Evolutionary conservation across 1,140 invertebrate genomes (phyloP), one percentile per base, ranked within the genome.

Genomic region (Trichoplusia ni): DNA sequence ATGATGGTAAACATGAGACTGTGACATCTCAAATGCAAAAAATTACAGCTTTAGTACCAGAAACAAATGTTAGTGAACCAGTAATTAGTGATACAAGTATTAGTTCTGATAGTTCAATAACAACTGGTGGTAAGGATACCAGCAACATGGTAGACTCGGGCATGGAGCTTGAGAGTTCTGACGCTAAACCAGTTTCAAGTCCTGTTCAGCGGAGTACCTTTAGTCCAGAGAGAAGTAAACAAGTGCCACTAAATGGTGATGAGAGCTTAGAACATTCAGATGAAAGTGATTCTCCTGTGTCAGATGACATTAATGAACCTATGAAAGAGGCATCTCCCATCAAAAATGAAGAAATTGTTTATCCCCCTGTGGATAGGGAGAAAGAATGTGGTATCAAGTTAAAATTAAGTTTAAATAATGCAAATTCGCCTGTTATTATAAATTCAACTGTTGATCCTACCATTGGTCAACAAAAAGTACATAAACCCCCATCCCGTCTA

Each of bases 381-480:
- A 85, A 80, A 44, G 74, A 79, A 64, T 65, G 79, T 78, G 87
- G 88, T 23, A 90, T 90, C 25, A 90, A 90, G 67, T 69, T 90
- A 59, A 90, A 89, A 77, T 72, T 90, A 35, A 89, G 88, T 51
- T 75, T 89, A 54, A 90, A 89, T 68, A 90, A 82, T 79, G 84
- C 84, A 18, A 89, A 82, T 49, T 89, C 88, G 33, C 88, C 88
- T 44, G 84, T 90, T 38, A 90, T 90, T 42, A 90, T 90, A 59
- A 90, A 90, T 73, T 89, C 86, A 13, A 90, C 88, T 33, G 88
- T 90, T 21, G 88, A 90, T 75, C 88, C 88, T 2, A 79, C 81
- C 25, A 46, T 90, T 62, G 87, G 87, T 7, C 76, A 85, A 51
- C 79, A 89, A 59, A 82, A 73, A 67, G 64, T 70, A 27, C 67